Conservation (phyloP, 2,888 invertebrate species). For the Andrena dorsata region DNA sequence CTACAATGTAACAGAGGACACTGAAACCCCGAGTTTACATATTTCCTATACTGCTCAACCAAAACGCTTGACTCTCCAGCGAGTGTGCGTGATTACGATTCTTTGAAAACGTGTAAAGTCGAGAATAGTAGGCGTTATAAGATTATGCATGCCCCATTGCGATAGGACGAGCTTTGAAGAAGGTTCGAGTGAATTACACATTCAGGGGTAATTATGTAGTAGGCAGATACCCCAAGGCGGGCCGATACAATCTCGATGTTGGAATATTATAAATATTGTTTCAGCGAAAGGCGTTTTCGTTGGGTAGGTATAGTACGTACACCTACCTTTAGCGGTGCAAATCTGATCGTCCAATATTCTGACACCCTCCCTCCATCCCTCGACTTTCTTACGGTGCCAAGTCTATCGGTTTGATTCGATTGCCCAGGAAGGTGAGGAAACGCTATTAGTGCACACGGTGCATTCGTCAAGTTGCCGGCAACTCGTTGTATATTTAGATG, state of each 20-base stretch:
- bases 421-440: neutral
- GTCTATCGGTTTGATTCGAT: neutral
- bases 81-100: too few species aligned
- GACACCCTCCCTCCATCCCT: too few species aligned
- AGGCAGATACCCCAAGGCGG: too few species aligned
- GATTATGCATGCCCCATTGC: neutral
- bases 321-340: neutral
- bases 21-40: too few species aligned
- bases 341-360: neutral
- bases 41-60: too few species aligned
- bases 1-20: too few species aligned
- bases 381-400: too few species aligned
- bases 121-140: neutral
- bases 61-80: too few species aligned
- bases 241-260: too few species aligned
- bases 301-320: too few species aligned
- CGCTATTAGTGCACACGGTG: slow-evolving; percentile 13
- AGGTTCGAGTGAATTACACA: slow-evolving; percentile 36
- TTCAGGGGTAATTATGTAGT: neutral
- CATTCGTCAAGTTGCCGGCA: slow-evolving; percentile 41
- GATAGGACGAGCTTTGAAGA: slow-evolving; percentile 36
- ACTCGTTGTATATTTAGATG: slow-evolving; percentile 53
- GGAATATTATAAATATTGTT: neutral
- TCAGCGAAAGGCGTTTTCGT: neutral
- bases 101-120: neutral